Base-by-base conservation (phyloP, 2,113 vertebrate species). In the Syngnathus floridae region DNA sequence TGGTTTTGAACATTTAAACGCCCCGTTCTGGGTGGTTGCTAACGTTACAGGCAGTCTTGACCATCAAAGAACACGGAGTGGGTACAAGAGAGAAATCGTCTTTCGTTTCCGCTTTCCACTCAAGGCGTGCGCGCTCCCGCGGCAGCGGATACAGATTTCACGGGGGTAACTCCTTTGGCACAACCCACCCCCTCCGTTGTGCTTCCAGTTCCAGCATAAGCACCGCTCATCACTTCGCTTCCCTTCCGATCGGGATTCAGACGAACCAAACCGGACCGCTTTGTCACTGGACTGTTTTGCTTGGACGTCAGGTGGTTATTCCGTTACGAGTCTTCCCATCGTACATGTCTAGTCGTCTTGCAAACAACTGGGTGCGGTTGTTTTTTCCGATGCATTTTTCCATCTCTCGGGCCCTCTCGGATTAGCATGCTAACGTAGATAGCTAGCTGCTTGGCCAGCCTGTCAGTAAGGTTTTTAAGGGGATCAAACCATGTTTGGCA, bases 11-110 rank as follows among this genome's bases (percentile, higher is more conserved):
- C 66, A 66, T 77, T 64, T 66, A 73, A 35, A 66, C 35, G 64
- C 66, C 70, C 58, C 66, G 14, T 84, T 72, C 84, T 71, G 84
- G 77, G 82, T 87, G 82, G 82, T 85, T 88, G 78, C 86, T 84
- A 88, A 81, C 82, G 83, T 85, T 86, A 83, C 86, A 65, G 26
- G 26, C 26, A 31, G 12, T 51, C 31, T 16, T 48, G 11, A 21
- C 19, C 35, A 12, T 48, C 63, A 56, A 40, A 49, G 22, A 35
- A 22, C 14, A 35, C n/a, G 10, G 22, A 17, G 21, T 16, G 26
- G 45, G 10, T 4, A 49, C 46, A 48, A 64, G 12, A 43, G 2
- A 17, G 2, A 40, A 59, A 35, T 36, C 49, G 36, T 51, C 41
- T 45, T 56, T 31, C 26, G 26, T 31, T 31, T 31, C 26, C 26